A percentile compares a stretch with the other conserved stretches of the same genome.
These are phyloP conservation scores for Cephalopholis sonnerati DNA, from an alignment of 2,113 vertebrate species.

Conservation along the genomic window DNA sequence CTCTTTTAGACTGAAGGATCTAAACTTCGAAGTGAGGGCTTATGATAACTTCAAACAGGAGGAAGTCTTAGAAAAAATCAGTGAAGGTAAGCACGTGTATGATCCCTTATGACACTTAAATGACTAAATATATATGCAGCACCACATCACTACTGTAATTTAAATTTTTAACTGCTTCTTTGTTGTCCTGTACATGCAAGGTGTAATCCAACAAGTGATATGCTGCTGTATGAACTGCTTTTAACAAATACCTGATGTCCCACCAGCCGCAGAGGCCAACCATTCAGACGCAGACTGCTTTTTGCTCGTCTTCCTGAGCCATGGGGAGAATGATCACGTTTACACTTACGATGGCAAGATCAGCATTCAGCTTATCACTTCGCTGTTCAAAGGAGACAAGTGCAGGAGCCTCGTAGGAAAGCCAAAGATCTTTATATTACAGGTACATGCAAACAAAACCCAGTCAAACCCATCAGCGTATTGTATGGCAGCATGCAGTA, in stretches of 20 bases:
- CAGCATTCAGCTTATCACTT: constrained; percentile 85
- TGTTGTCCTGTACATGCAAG: neutral
- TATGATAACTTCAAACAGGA: constrained; percentile 85
- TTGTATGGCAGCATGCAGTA: neutral
- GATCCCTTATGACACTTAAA: neutral
- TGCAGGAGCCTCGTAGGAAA: constrained; percentile 93
- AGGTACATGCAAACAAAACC: constrained; percentile 82
- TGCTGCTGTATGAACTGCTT: neutral
- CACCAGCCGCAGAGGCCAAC: constrained; percentile 84
- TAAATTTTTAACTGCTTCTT: neutral
- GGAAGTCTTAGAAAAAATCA: constrained; percentile 83
- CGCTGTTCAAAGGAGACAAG: constrained; percentile 91
- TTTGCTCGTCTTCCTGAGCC: constrained; percentile 93
- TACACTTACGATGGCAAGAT: constrained; percentile 89
- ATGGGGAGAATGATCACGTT: constrained; percentile 90
- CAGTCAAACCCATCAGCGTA: neutral
- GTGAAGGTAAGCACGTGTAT: constrained; percentile 82
- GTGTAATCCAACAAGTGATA: neutral
- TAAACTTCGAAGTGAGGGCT: constrained; percentile 90
- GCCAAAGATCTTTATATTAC: constrained; percentile 97
- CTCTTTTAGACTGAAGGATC: constrained; percentile 81
- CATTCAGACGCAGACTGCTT: constrained; percentile 93
- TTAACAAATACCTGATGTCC: constrained; percentile 19
- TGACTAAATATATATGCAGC: neutral
- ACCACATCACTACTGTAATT: neutral